Base-by-base conservation (phyloP, 2,888 invertebrate genomes). In the Suillia variegata region DNA sequence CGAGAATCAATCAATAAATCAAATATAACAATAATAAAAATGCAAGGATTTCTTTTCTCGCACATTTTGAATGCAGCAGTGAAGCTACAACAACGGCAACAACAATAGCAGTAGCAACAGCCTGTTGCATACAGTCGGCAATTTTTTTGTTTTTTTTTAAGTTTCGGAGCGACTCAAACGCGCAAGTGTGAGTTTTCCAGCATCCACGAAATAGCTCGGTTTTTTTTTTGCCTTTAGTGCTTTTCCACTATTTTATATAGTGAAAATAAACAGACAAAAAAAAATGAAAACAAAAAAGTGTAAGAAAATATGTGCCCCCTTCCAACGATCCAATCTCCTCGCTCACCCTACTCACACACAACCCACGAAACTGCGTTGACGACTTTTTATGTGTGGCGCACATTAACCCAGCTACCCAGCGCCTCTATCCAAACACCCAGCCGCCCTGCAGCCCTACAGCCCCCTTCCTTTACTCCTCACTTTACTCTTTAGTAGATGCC, bases 121-220 rank as follows among this genome's bases (percentile, higher is more conserved):
- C 51, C 51, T 51, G 51, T 51, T 51, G 51, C 51, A 51, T 51
- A 15, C 31, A 18, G 15, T n/a, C n/a, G n/a, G n/a, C n/a, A n/a
- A n/a, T n/a, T n/a, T n/a, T n/a, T n/a, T n/a, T n/a, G n/a, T n/a
- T n/a, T 12, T 45, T 4, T 54, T 54, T 22, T 17, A 24, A 6
- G 10, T 13, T n/a, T n/a, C n/a, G n/a, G n/a, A n/a, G n/a, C 18
- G n/a, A 33, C 17, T 10, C 38, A 49, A 57, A 42, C 59, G 61
- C 62, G 60, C 59, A 64, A 62, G 58, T 59, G 61, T 62, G 57
- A 59, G 51, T 49, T 31, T 20, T 34, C 31, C 53, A 60, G 31
- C 45, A 59, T 38, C 54, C 48, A 55, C 26, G 33, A 50, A 51
- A 13, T 21, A n/a, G n/a, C n/a, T n/a, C n/a, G n/a, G 3, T 2